Conservation (phyloP, 2,888 invertebrate genomes). For the Cryptus viduatorius region DNA sequence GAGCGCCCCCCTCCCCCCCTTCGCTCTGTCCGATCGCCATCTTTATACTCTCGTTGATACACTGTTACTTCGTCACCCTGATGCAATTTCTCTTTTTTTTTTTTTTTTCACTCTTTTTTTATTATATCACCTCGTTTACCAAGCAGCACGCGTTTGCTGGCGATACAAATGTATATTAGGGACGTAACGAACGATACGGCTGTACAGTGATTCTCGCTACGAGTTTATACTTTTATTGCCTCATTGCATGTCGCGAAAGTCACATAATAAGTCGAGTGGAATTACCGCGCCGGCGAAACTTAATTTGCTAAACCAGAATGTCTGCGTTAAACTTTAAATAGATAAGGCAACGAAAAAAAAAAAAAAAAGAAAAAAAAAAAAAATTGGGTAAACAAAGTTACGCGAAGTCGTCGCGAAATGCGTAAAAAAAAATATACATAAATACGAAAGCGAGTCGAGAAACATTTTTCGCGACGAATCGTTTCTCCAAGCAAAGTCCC, state of each 20-base stretch:
- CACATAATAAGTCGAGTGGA: constrained; percentile 4
- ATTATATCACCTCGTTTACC: constrained; percentile 53
- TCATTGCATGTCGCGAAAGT: too few relatives aligned
- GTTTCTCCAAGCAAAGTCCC: too few relatives aligned
- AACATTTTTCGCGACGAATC: too few relatives aligned
- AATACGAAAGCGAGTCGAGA: too few relatives aligned
- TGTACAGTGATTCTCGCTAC: neutral
- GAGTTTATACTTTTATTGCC: neutral
- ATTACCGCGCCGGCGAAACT: too few relatives aligned
- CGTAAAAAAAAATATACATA: too few relatives aligned
- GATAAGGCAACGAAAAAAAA: too few relatives aligned
- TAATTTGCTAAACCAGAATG: too few relatives aligned
- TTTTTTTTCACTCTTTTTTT: neutral
- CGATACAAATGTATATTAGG: constrained; percentile 29
- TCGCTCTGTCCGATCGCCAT: constrained; percentile 53
- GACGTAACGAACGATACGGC: neutral
- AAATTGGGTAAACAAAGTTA: too few relatives aligned
- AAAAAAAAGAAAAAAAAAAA: too few relatives aligned
- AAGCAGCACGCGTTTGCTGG: constrained; percentile 22
- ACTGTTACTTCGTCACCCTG: constrained; percentile 17
- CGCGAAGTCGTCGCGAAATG: too few relatives aligned
- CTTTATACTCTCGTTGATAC: constrained; percentile 50
- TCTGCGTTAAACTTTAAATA: too few relatives aligned
- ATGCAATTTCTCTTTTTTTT: neutral
- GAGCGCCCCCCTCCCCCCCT: constrained; percentile 23